These are phyloP conservation scores for Notiomystis cincta DNA, from an alignment of 2,113 vertebrate genomes.

Conservation along the genomic window DNA sequence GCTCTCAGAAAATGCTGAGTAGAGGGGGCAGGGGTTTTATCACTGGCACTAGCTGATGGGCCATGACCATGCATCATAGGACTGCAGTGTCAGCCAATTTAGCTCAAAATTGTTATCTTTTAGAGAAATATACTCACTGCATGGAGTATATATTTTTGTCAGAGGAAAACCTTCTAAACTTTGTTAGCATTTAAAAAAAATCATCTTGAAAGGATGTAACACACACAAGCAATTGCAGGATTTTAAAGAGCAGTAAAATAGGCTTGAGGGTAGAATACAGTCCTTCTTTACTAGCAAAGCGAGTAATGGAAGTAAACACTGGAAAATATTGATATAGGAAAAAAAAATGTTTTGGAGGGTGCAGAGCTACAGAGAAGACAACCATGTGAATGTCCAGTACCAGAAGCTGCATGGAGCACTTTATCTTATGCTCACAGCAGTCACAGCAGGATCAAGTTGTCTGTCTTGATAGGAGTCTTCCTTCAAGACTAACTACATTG, in stretches of 20 bases:
- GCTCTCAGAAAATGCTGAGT: neutral
- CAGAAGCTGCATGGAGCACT: neutral
- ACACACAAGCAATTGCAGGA: rapidly evolving
- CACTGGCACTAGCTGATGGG: neutral
- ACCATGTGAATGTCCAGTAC: neutral
- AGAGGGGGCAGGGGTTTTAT: neutral
- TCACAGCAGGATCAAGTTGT: neutral
- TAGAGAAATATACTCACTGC: neutral
- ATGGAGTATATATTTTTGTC: neutral
- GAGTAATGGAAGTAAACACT: neutral
- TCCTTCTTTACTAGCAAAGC: neutral
- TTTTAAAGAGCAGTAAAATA: neutral
- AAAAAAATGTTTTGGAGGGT: neutral
- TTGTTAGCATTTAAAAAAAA: neutral
- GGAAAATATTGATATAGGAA: neutral
- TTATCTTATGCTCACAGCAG: neutral
- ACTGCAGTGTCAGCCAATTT: neutral
- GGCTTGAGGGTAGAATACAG: neutral
- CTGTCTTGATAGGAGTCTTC: neutral
- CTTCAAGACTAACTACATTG: neutral
- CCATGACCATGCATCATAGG: neutral
- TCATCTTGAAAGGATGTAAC: neutral
- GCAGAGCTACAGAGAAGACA: neutral
- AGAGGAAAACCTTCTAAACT: neutral
- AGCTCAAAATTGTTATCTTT: neutral